These are phyloP conservation scores for Ptiloglossa arizonensis DNA, from an alignment of 1,140 invertebrate genomes.

Conservation along the genomic window DNA sequence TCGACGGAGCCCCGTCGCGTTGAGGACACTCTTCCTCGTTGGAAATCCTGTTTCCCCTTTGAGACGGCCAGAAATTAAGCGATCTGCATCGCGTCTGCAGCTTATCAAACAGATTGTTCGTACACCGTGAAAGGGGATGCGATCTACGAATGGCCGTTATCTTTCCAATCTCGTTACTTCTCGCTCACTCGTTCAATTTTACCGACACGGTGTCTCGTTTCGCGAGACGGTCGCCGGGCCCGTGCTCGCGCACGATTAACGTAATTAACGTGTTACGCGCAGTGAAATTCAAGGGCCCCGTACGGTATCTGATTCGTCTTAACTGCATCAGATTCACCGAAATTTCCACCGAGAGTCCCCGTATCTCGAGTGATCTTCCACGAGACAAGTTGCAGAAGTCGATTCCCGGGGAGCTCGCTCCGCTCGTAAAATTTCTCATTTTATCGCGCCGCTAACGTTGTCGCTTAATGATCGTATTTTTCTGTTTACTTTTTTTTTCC, in stretches of 20 bases:
- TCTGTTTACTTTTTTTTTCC: no score
- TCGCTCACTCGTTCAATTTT: not conserved
- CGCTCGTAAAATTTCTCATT: no score
- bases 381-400: no score
- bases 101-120: constrained; percentile 16
- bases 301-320: not conserved
- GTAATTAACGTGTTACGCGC: not conserved
- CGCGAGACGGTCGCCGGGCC: no score
- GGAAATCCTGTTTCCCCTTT: constrained; percentile 10
- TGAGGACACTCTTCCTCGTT: not conserved
- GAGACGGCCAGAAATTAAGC: constrained; percentile 7
- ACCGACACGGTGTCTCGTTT: no score
- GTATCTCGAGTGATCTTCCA: no score
- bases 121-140: not conserved
- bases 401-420: no score
- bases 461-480: not conserved
- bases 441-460: not conserved
- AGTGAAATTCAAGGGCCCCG: not conserved
- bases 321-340: not conserved
- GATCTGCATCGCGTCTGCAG: constrained; percentile 4
- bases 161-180: constrained; percentile 12
- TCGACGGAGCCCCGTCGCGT: not conserved
- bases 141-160: not conserved
- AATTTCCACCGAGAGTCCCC: not conserved
- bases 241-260: not conserved